phyloP scores from a whole-genome alignment of 2,113 vertebrate genomes.

The Grammomys surdaster region DNA sequence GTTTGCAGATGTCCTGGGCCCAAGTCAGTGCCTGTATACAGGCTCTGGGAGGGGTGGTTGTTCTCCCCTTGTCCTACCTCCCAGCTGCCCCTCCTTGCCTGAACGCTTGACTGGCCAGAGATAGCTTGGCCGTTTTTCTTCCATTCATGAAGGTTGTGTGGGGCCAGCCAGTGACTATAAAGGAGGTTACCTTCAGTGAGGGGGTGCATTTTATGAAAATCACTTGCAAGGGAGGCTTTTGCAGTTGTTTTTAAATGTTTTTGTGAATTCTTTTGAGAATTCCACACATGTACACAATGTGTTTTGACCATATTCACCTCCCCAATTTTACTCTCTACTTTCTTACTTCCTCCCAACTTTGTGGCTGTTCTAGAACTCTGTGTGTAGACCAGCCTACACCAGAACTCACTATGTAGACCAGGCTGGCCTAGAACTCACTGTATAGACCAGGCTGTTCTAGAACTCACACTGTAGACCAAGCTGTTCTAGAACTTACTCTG shows the following conservation, averaged over 20 bases:
- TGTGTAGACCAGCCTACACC: neutral
- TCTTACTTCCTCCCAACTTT: neutral
- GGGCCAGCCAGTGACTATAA: neutral
- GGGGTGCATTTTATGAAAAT: neutral
- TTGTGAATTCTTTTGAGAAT: neutral
- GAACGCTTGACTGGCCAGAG: neutral
- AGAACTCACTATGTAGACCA: too few species aligned
- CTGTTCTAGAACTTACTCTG: neutral
- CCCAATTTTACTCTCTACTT: too few species aligned
- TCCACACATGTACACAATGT: neutral
- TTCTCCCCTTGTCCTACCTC: neutral
- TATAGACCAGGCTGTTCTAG: neutral
- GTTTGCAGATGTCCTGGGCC: neutral
- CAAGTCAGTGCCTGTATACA: neutral
- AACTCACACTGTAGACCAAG: neutral
- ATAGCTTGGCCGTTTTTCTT: neutral
- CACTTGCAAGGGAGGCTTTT: neutral
- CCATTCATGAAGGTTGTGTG: slow-evolving; percentile 10
- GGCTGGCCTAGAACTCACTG: neutral
- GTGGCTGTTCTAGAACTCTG: neutral
- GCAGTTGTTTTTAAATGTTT: neutral
- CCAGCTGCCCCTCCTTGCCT: neutral
- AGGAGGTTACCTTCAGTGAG: slow-evolving; percentile 23
- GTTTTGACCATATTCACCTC: neutral
- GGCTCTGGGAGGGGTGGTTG: neutral